Conservation (phyloP, 2,888 invertebrate species). For the Mimumesa dahlbomi region DNA sequence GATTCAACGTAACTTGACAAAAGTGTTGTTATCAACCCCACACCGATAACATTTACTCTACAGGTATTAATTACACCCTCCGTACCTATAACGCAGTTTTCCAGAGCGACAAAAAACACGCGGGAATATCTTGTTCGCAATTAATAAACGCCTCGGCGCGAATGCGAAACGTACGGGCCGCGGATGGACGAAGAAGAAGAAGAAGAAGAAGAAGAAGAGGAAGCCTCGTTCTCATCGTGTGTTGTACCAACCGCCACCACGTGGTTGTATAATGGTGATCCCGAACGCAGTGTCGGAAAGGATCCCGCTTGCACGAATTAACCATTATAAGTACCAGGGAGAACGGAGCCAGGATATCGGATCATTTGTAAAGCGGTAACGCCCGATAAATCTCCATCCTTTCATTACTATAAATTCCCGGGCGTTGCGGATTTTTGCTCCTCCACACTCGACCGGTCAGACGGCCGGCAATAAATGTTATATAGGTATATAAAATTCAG, state of each 20-base stretch:
- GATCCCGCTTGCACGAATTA: slow-evolving; percentile 63
- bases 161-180: slow-evolving; percentile 11
- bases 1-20: too few relatives aligned
- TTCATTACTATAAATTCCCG: slow-evolving; percentile 70
- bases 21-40: too few relatives aligned
- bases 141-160: slow-evolving; percentile 30
- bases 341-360: slow-evolving; percentile 57
- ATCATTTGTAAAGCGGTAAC: slow-evolving; percentile 65
- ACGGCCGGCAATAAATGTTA: slow-evolving; percentile 64
- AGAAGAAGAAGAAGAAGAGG: too few relatives aligned
- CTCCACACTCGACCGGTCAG: slow-evolving; percentile 51
- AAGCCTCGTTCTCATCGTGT: slow-evolving; percentile 26
- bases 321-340: slow-evolving; percentile 58
- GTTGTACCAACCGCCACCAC: background rate
- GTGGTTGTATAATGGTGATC: slow-evolving; percentile 30
- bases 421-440: slow-evolving; percentile 61
- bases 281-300: slow-evolving; percentile 38
- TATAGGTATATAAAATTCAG: slow-evolving; percentile 66
- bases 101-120: too few relatives aligned
- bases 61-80: too few relatives aligned
- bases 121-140: slow-evolving; percentile 12
- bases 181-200: too few relatives aligned
- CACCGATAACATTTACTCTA: too few relatives aligned
- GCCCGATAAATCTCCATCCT: slow-evolving; percentile 67
- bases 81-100: too few relatives aligned